phyloP scores from a whole-genome alignment of 2,888 invertebrate genomes.

The Deilephila elpenor region DNA sequence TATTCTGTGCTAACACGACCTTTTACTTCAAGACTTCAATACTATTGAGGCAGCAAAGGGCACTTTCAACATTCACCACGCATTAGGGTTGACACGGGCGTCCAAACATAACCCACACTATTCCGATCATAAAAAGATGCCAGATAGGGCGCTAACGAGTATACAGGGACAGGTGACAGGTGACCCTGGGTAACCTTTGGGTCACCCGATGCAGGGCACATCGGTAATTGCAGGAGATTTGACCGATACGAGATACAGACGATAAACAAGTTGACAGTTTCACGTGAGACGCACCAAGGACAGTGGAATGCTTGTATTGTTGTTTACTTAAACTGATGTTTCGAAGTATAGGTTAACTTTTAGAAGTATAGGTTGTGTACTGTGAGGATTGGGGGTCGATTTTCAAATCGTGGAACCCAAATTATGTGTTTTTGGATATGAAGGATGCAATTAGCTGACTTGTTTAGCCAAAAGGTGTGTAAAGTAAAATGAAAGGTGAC shows the following conservation, averaged over 20 bases:
- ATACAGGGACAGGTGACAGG: not conserved
- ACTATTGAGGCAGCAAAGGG: not conserved
- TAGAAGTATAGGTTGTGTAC: no score
- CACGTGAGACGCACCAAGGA: not conserved
- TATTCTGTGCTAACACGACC: no score
- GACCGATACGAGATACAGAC: constrained; percentile 36
- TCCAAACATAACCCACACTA: not conserved
- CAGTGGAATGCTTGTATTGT: not conserved
- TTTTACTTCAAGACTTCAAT: not conserved
- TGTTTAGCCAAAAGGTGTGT: no score
- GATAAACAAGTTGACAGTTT: constrained; percentile 32
- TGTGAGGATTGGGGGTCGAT: no score
- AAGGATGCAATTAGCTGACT: no score
- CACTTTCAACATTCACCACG: not conserved
- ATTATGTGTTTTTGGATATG: no score
- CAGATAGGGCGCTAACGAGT: constrained; percentile 8
- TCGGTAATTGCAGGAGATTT: constrained; percentile 30
- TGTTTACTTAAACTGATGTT: not conserved
- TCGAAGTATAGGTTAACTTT: no score
- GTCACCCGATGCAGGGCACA: not conserved
- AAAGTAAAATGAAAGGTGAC: no score
- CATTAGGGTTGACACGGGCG: not conserved
- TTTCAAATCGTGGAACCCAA: no score
- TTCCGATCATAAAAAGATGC: not conserved
- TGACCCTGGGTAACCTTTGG: constrained; percentile 25